Conservation (phyloP, 1,140 invertebrate species). For the Sesamia nonagrioides region DNA sequence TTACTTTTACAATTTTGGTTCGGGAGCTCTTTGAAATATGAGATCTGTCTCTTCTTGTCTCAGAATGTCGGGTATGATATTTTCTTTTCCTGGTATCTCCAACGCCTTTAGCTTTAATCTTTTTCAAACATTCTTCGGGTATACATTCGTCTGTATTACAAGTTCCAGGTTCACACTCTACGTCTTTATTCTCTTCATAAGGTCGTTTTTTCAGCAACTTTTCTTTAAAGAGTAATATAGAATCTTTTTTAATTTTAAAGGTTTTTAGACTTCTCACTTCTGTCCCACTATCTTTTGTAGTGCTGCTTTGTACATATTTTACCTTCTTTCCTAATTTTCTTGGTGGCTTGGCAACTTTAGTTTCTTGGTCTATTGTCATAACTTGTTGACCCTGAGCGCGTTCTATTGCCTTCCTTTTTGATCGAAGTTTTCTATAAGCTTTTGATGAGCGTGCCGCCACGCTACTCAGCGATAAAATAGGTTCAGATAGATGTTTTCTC, state of each 20-base stretch:
- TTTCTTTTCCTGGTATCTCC: not conserved
- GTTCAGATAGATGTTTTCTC: constrained; percentile 17
- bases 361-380: not conserved
- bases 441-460: not conserved
- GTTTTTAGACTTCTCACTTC: not conserved
- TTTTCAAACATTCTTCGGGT: constrained; percentile 10
- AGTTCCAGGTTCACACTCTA: constrained; percentile 7
- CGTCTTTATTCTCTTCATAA: not conserved
- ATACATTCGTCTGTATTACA: not conserved
- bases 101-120: not conserved
- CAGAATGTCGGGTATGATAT: not conserved
- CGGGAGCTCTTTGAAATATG: not conserved
- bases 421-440: not conserved
- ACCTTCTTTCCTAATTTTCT: not conserved
- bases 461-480: constrained; percentile 4
- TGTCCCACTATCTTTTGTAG: not conserved
- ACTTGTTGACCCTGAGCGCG: not conserved
- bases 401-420: not conserved
- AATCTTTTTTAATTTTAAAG: constrained; percentile 39
- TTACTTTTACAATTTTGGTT: not conserved
- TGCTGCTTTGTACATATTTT: not conserved
- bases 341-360: not conserved
- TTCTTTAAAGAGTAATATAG: constrained; percentile 10
- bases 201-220: constrained; percentile 23
- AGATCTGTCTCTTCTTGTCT: not conserved